A percentile compares a stretch with the other conserved stretches of the same genome.
Evolutionary conservation across 2,888 invertebrate species (phyloP).

Genomic region (Ariolimax columbianus): DNA sequence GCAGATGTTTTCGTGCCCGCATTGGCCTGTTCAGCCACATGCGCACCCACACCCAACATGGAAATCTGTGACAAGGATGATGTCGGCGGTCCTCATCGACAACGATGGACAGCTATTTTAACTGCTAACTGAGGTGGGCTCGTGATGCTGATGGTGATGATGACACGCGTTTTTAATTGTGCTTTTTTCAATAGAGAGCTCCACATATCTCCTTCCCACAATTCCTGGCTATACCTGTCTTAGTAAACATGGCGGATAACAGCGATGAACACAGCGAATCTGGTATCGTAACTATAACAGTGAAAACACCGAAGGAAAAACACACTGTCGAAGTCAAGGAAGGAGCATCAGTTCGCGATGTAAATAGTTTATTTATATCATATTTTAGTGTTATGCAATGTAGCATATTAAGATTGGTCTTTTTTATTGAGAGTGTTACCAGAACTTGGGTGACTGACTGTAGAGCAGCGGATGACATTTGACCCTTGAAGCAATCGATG

Average conservation of each 20-base stretch:
- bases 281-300: conserved; percentile 40
- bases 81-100: no score
- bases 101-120: no score
- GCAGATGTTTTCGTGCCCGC: no score
- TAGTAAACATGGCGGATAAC: conserved; percentile 47
- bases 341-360: conserved; percentile 34
- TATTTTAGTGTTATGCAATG: neutral
- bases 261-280: conserved; percentile 23
- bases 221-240: neutral
- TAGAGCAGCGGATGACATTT: conserved; percentile 21
- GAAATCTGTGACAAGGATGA: no score
- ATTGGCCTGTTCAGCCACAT: no score
- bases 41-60: no score
- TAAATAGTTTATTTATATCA: neutral
- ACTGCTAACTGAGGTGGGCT: no score
- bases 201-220: conserved; percentile 2
- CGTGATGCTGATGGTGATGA: no score
- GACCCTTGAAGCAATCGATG: conserved; percentile 32
- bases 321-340: conserved; percentile 40
- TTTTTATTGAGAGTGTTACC: neutral
- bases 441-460: neutral
- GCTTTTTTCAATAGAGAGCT: neutral
- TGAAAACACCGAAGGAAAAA: conserved; percentile 49
- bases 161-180: neutral
- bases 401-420: neutral